Evolutionary conservation across 2,797 vertebrate genomes (phyloP), one percentile per base, ranked within the genome.

Genomic region (Anomalospiza imberbis): DNA sequence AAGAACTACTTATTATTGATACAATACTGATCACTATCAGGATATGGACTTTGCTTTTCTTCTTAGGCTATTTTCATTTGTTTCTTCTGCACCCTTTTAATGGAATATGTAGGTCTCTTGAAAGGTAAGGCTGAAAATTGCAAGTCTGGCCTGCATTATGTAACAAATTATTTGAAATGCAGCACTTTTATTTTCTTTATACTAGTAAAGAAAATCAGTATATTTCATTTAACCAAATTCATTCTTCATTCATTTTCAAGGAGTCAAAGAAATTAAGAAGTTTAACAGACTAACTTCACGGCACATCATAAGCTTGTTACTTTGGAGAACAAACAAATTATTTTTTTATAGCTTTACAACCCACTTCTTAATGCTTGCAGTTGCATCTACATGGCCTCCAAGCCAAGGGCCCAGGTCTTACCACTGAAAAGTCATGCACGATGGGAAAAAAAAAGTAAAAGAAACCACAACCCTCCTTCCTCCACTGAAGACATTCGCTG

Each of bases 81-180:
- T 98, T 97, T 98, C 97, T 98, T 98, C 98, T 98, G 98, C 98
- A 98, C 98, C 98, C 98, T 98, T 98, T 98, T 98, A 98, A 98
- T 97, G 97, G 98, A 95, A 98, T 97, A 97, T 98, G 82, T 98
- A 98, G 98, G 98, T 98, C 98, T 98, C 98, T 98, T 98, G 98
- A 98, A 98, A 99, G 99, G 98, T 99, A 99, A 99, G 98, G 98
- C 79, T 87, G 96, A 97, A 97, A 97, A 97, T 97, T 94, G 96
- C 95, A 97, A 97, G 97, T 96, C 95, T 96, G 97, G 91, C 98
- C 98, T 99, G 97, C 94, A 97, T 95, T 94, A 83, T 84, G 61
- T 98, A 98, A 97, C 95, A 97, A 97, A 97, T 95, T 92, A 95
- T 96, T 96, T 85, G 73, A 97, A 97, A 97, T 95, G 87, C 88